Percentiles rank a stretch among this genome's conserved stretches.
phyloP scores from a whole-genome alignment of 2,888 invertebrate genomes.

The Cheilosia grossa region DNA sequence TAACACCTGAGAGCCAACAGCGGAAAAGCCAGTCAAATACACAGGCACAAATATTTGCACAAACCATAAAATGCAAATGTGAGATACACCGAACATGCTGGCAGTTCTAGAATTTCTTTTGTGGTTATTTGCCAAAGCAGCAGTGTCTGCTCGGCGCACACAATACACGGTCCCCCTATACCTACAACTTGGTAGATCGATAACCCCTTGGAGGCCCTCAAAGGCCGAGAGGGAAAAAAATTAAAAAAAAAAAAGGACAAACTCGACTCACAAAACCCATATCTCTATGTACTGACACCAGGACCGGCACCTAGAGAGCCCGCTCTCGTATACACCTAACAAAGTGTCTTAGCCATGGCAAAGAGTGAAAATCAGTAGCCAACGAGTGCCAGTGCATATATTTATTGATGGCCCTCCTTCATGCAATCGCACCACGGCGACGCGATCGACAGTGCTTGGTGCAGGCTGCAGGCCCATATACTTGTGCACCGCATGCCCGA shows the following conservation, averaged over 20 bases:
- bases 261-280: slow-evolving; percentile 61
- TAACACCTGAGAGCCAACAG: slow-evolving; percentile 70
- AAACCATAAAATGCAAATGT: slow-evolving; percentile 75
- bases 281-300: slow-evolving; percentile 72
- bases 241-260: slow-evolving; percentile 5
- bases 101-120: slow-evolving; percentile 71
- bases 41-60: slow-evolving; percentile 69
- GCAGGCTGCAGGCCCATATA: not conserved
- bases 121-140: slow-evolving; percentile 64
- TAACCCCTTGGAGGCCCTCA: slow-evolving; percentile 70
- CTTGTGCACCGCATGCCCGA: slow-evolving; percentile 36
- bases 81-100: slow-evolving; percentile 60
- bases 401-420: slow-evolving; percentile 74
- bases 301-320: slow-evolving; percentile 62
- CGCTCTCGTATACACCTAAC: slow-evolving; percentile 39
- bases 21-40: slow-evolving; percentile 23
- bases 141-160: slow-evolving; percentile 22
- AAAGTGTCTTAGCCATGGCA: slow-evolving; percentile 65
- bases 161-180: slow-evolving; percentile 34
- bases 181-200: slow-evolving; percentile 63
- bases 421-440: slow-evolving; percentile 48
- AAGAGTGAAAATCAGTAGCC: slow-evolving; percentile 75
- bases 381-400: slow-evolving; percentile 73
- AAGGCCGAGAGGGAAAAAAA: slow-evolving; percentile 4
- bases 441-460: slow-evolving; percentile 44